phyloP scores from a whole-genome alignment of 1,140 invertebrate genomes.

The Drosophila eugracilis region DNA sequence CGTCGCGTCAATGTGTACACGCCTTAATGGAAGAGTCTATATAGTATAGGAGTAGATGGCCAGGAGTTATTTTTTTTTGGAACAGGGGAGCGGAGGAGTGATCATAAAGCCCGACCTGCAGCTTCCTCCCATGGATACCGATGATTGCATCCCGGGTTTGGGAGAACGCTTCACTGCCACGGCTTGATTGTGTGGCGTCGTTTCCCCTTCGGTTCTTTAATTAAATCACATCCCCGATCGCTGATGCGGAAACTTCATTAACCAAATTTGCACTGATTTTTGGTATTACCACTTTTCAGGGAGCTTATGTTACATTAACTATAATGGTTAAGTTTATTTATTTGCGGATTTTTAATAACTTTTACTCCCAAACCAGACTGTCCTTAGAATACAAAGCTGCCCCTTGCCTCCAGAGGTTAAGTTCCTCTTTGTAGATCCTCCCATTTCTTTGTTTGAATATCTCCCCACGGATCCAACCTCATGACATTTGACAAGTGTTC shows the following conservation, averaged over 20 bases:
- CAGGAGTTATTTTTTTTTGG: conserved; percentile 45
- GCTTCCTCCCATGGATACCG: conserved; percentile 44
- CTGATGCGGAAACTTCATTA: conserved; percentile 59
- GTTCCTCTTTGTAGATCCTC: background rate
- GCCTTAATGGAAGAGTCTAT: conserved; percentile 79
- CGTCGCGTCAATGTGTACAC: conserved; percentile 81
- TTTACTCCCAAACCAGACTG: too few species aligned
- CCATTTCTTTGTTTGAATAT: background rate
- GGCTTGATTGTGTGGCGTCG: conserved; percentile 70
- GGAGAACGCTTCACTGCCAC: conserved; percentile 59
- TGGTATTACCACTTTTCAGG: background rate
- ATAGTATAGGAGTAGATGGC: conserved; percentile 18
- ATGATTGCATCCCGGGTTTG: conserved; percentile 65
- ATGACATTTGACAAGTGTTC: conserved; percentile 66
- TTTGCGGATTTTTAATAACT: too few species aligned
- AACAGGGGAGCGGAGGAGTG: background rate
- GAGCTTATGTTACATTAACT: background rate
- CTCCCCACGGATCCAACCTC: conserved; percentile 46
- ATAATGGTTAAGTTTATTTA: background rate
- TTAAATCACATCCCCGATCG: conserved; percentile 59
- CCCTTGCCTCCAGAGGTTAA: background rate
- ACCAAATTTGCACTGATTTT: conserved; percentile 17
- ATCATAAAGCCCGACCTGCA: conserved; percentile 52
- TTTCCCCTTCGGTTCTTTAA: conserved; percentile 49
- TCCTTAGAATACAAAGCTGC: too few species aligned